Percentiles rank a stretch among this genome's conserved stretches.
phyloP scores from a whole-genome alignment of 2,888 invertebrate genomes.

The Nomada fabriciana region DNA sequence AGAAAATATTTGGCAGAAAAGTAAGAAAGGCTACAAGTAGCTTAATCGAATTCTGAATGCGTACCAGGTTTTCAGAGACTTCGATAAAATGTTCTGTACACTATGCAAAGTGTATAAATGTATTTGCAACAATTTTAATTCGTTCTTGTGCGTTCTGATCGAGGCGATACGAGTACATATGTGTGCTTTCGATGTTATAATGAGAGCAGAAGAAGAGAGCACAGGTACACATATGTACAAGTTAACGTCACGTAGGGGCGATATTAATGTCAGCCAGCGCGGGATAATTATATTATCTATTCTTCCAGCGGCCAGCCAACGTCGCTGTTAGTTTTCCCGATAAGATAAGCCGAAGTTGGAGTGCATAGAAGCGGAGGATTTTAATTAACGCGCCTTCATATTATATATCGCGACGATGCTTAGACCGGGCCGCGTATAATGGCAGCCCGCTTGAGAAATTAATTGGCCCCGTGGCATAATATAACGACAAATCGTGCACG shows the following conservation, averaged over 20 bases:
- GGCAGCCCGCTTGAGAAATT: slow-evolving; percentile 53
- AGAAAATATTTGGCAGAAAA: too few relatives aligned
- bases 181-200: slow-evolving; percentile 21
- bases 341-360: slow-evolving; percentile 61
- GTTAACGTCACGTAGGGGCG: slow-evolving; percentile 46
- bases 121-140: too few relatives aligned
- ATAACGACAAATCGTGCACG: slow-evolving; percentile 56
- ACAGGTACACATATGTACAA: slow-evolving; percentile 19
- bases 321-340: slow-evolving; percentile 54
- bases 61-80: too few relatives aligned
- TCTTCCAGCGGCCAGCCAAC: slow-evolving; percentile 50
- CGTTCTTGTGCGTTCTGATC: slow-evolving; percentile 8
- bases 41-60: too few relatives aligned
- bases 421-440: slow-evolving; percentile 42
- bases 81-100: too few relatives aligned
- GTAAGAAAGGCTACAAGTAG: too few relatives aligned
- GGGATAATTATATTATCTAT: slow-evolving; percentile 60
- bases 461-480: slow-evolving; percentile 51
- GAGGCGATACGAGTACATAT: slow-evolving; percentile 27
- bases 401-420: slow-evolving; percentile 48
- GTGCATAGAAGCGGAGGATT: slow-evolving; percentile 60
- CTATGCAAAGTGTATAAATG: too few relatives aligned
- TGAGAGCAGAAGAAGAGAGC: not conserved
- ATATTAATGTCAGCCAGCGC: slow-evolving; percentile 51
- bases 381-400: slow-evolving; percentile 59